These are phyloP conservation scores for Pelecanus crispus DNA, from an alignment of 2,113 vertebrate species.

Conservation along the genomic window DNA sequence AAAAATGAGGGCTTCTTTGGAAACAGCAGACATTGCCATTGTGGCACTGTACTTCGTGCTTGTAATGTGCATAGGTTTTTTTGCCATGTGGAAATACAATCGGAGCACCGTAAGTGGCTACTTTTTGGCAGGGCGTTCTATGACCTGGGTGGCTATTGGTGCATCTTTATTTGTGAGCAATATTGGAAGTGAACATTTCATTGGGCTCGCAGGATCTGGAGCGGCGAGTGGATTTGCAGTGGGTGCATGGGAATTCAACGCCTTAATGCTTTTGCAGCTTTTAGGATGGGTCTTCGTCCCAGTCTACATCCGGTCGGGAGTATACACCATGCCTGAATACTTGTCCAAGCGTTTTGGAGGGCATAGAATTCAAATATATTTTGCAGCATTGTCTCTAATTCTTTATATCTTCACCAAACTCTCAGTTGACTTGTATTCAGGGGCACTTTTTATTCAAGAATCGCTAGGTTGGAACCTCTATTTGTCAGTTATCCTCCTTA, in stretches of 20 bases:
- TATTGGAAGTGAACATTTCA: constrained; percentile 99
- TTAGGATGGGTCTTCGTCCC: constrained; percentile 98
- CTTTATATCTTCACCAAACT: constrained; percentile 98
- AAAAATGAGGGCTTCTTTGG: constrained; percentile 87
- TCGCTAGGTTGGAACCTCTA: constrained; percentile 98
- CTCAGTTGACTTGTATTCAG: constrained; percentile 96
- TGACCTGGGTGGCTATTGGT: constrained; percentile 93
- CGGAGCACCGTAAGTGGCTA: constrained; percentile 95
- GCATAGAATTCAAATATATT: constrained; percentile 93
- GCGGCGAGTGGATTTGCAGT: constrained; percentile 97
- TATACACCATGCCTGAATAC: constrained; percentile 98
- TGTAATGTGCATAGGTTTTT: constrained; percentile 91
- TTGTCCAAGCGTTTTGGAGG: constrained; percentile 95
- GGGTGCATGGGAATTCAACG: constrained; percentile 98
- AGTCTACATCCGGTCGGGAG: constrained; percentile 94
- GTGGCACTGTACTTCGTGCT: constrained; percentile 95
- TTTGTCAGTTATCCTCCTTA: constrained; percentile 90
- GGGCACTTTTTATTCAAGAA: constrained; percentile 97
- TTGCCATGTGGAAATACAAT: constrained; percentile 97
- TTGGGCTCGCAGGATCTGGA: constrained; percentile 97
- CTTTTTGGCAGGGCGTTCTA: constrained; percentile 96
- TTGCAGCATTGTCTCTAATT: constrained; percentile 88
- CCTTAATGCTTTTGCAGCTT: constrained; percentile 94
- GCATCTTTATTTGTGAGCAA: constrained; percentile 99
- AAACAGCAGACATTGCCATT: constrained; percentile 91